Evolutionary conservation across 2,888 invertebrate species (phyloP).

Genomic region (Agrypnus murinus): DNA sequence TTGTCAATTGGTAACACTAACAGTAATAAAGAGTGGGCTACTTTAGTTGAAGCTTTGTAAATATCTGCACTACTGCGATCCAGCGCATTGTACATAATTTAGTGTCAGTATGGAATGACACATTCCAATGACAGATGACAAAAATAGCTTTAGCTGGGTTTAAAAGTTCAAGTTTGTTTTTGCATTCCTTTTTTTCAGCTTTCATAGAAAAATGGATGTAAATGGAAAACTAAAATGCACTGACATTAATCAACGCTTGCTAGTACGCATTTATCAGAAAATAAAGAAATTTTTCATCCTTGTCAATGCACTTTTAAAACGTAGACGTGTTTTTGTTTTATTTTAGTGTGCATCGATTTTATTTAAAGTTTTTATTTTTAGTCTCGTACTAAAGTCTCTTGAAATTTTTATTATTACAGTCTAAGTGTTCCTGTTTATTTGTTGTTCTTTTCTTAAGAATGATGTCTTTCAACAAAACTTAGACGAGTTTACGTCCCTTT

Average conservation of each 20-base stretch:
- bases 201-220: no score
- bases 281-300: not conserved
- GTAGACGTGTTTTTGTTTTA: not conserved
- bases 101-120: slow-evolving; percentile 5
- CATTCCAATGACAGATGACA: slow-evolving; percentile 9
- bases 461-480: no score
- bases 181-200: not conserved
- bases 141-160: slow-evolving; percentile 9
- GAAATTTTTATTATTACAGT: slow-evolving; percentile 6
- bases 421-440: no score
- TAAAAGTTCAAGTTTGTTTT: not conserved
- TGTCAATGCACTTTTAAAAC: slow-evolving; percentile 10
- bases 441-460: no score
- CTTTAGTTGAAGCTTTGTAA: not conserved
- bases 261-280: not conserved
- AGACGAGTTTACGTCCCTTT: no score
- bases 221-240: no score
- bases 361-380: not conserved
- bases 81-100: slow-evolving; percentile 19
- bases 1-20: slow-evolving; percentile 13
- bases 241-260: no score
- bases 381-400: not conserved
- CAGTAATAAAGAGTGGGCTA: no score
- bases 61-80: not conserved
- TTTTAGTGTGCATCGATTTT: not conserved